These are phyloP conservation scores for Agrochola litura DNA, from an alignment of 2,888 invertebrate genomes.

Conservation along the genomic window DNA sequence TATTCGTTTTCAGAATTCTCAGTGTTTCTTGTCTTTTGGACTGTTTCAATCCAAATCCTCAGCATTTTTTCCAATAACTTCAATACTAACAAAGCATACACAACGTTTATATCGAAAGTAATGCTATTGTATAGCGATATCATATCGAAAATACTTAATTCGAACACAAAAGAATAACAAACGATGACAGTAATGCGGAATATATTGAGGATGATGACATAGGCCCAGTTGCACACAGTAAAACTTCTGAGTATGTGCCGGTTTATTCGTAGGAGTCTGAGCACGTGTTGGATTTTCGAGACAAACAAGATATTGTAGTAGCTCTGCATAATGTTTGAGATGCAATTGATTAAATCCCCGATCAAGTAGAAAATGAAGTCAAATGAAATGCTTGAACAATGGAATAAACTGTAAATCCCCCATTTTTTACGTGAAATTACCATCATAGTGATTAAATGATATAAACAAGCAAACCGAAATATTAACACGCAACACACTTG, in stretches of 20 bases:
- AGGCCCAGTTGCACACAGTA: neutral
- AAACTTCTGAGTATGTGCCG: neutral
- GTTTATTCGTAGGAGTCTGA: neutral
- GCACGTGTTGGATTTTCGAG: constrained; percentile 15
- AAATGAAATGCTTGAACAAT: neutral
- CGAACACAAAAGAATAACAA: neutral
- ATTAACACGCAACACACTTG: too few relatives aligned
- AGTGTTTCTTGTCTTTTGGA: neutral
- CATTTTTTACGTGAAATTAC: too few relatives aligned
- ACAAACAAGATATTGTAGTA: constrained; percentile 12
- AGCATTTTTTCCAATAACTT: constrained; percentile 22
- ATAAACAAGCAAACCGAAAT: too few relatives aligned
- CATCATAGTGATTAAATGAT: too few relatives aligned
- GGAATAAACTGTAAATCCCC: neutral
- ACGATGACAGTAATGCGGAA: neutral
- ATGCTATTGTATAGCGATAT: neutral
- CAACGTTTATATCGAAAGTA: neutral
- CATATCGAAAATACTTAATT: neutral
- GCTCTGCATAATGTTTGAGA: constrained; percentile 2
- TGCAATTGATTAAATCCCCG: neutral
- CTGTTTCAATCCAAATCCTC: constrained; percentile 6
- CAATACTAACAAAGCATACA: neutral
- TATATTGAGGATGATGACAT: neutral
- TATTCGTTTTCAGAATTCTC: neutral
- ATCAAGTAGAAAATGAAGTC: neutral